phyloP scores from a whole-genome alignment of 2,113 vertebrate species.

The Spermophilus dauricus region DNA sequence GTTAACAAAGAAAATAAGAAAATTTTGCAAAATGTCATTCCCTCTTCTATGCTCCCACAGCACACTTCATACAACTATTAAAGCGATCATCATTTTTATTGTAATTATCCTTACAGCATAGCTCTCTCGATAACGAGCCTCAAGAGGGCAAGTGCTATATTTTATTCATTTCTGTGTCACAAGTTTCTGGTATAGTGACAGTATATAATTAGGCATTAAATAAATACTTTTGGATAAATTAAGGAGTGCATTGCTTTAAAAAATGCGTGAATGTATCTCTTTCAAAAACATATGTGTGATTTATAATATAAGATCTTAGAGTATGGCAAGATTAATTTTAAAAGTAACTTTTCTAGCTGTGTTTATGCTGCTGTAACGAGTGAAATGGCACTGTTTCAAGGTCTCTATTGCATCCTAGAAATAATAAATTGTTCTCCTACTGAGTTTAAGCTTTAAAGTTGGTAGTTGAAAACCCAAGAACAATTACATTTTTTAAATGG shows the following conservation, averaged over 20 bases:
- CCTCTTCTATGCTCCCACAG: not conserved
- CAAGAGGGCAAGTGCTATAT: not conserved
- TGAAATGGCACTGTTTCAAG: not conserved
- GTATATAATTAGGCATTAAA: slow-evolving; percentile 7
- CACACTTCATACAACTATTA: not conserved
- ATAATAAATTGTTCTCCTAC: not conserved
- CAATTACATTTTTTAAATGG: not conserved
- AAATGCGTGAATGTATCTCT: not conserved
- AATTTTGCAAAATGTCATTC: not conserved
- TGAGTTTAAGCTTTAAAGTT: slow-evolving; percentile 15
- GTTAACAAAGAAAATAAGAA: slow-evolving; percentile 6
- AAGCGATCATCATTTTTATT: not conserved
- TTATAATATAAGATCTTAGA: not conserved
- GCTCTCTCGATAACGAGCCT: not conserved
- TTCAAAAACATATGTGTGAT: not conserved
- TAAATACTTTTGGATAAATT: slow-evolving; percentile 49
- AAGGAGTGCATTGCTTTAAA: not conserved
- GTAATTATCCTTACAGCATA: not conserved
- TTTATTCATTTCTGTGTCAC: slow-evolving; percentile 52
- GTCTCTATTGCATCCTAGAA: not conserved
- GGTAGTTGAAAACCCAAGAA: not conserved
- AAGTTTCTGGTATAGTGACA: not conserved
- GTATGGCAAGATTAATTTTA: not conserved
- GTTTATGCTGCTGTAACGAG: not conserved
- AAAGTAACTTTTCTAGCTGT: not conserved